These are phyloP conservation scores for Phengaris arion DNA, from an alignment of 2,888 invertebrate genomes.

Conservation along the genomic window DNA sequence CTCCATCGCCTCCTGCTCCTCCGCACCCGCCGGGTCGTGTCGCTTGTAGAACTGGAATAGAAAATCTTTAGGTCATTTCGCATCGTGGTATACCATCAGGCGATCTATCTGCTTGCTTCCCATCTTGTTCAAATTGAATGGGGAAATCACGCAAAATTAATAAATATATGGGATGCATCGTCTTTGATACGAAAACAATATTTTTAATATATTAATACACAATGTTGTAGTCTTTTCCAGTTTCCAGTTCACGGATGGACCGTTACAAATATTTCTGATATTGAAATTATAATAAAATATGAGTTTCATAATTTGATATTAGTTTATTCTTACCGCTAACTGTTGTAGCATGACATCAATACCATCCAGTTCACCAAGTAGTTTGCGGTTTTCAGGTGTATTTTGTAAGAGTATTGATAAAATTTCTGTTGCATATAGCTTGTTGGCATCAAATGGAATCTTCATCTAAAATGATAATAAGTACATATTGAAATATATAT, in stretches of 20 bases:
- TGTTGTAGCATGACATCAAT: constrained; percentile 98
- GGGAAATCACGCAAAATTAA: no score
- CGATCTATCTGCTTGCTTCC: no score
- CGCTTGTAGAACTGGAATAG: constrained; percentile 89
- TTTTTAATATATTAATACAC: no score
- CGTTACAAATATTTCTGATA: no score
- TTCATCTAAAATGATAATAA: constrained; percentile 75
- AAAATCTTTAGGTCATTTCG: background rate
- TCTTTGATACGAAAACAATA: no score
- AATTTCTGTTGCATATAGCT: constrained; percentile 97
- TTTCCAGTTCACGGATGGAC: no score
- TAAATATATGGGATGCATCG: no score
- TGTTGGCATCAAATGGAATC: constrained; percentile 95
- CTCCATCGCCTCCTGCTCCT: constrained; percentile 99
- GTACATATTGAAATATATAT: background rate
- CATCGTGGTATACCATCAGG: no score
- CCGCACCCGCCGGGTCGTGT: constrained; percentile 93
- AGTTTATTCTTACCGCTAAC: constrained; percentile 83
- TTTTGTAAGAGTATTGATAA: constrained; percentile 96
- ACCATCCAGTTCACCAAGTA: constrained; percentile 95
- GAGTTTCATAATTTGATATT: background rate
- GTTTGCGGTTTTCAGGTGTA: constrained; percentile 87
- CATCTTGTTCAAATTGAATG: no score
- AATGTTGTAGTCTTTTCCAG: no score
- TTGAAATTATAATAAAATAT: no score